Percentiles rank a stretch among this genome's conserved stretches.
These are phyloP conservation scores for Paralvinella palmiformis DNA, from an alignment of 1,140 invertebrate species.

Conservation along the genomic window DNA sequence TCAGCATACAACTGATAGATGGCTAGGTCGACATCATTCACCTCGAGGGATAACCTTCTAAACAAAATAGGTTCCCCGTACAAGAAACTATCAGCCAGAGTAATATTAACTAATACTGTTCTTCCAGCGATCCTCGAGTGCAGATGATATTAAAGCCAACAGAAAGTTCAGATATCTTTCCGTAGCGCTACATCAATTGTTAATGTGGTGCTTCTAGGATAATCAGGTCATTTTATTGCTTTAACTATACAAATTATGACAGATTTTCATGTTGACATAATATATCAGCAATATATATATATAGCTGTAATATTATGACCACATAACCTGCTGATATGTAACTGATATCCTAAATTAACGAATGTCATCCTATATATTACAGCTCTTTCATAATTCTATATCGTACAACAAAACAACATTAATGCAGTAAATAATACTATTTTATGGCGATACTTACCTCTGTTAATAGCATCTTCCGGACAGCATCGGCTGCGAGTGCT, in stretches of 20 bases:
- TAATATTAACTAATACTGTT: background rate
- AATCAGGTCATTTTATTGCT: too few relatives aligned
- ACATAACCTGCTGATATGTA: background rate
- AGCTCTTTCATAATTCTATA: background rate
- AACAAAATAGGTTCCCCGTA: background rate
- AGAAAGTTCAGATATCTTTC: too few relatives aligned
- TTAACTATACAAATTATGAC: too few relatives aligned
- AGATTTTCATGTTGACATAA: background rate
- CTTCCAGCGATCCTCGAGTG: background rate
- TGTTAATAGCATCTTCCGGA: slow-evolving; percentile 65
- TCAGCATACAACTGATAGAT: background rate
- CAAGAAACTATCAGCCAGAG: background rate
- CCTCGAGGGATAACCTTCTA: background rate
- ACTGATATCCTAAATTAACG: background rate
- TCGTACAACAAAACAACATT: background rate
- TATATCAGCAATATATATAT: background rate
- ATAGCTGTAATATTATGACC: background rate
- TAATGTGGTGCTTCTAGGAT: too few relatives aligned
- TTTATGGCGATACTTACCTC: slow-evolving; percentile 54
- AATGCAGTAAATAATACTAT: background rate
- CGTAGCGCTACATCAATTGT: too few relatives aligned
- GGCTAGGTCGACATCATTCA: background rate
- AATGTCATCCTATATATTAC: background rate
- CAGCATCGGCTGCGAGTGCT: slow-evolving; percentile 64
- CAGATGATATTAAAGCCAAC: too few relatives aligned